A percentile compares a stretch with the other conserved stretches of the same genome.
These are phyloP conservation scores for Agonum fuliginosum DNA, from an alignment of 2,888 invertebrate species.

Conservation along the genomic window DNA sequence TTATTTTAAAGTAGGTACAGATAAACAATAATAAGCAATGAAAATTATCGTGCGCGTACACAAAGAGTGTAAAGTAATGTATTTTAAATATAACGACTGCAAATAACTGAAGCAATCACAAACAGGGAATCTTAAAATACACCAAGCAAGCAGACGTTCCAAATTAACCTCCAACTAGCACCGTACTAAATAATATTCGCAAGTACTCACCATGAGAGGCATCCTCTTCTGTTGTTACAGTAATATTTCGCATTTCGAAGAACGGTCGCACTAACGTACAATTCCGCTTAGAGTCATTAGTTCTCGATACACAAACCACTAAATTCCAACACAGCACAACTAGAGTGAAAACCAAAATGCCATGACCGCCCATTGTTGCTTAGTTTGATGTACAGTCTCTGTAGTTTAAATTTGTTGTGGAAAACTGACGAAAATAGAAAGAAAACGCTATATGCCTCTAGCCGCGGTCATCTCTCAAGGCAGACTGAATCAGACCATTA, in stretches of 20 bases:
- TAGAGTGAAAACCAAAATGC: background rate
- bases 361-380: background rate
- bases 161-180: background rate
- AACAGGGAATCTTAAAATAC: background rate
- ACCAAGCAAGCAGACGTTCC: background rate
- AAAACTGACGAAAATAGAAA: conserved; percentile 25
- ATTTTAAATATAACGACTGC: too few species aligned
- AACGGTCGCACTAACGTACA: conserved; percentile 66
- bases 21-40: too few species aligned
- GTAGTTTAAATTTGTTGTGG: background rate
- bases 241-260: conserved; percentile 66
- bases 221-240: conserved; percentile 60
- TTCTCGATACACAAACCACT: conserved; percentile 45
- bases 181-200: too few species aligned
- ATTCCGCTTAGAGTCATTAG: conserved; percentile 37
- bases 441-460: background rate
- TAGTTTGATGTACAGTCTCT: background rate
- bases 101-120: background rate
- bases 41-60: too few species aligned
- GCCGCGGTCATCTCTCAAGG: conserved; percentile 32
- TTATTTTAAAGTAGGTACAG: too few species aligned
- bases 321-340: conserved; percentile 37
- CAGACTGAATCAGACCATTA: conserved; percentile 42
- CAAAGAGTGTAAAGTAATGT: too few species aligned
- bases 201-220: conserved; percentile 44